These are phyloP conservation scores for Rhodinocichla rosea DNA, from an alignment of 2,113 vertebrate genomes.

Conservation along the genomic window DNA sequence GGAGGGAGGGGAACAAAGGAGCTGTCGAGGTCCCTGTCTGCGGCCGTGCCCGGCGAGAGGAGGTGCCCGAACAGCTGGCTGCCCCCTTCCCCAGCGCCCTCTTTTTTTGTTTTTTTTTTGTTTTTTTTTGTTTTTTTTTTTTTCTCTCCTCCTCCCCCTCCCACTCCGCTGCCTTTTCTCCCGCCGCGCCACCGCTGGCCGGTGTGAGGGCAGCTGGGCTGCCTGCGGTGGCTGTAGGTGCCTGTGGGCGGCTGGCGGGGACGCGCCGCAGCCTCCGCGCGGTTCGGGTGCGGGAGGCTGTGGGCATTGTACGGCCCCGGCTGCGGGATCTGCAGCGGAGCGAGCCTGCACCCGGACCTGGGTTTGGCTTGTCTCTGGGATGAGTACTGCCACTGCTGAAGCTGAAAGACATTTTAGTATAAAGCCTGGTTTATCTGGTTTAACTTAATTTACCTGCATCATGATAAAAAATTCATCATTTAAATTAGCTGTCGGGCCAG, in stretches of 20 bases:
- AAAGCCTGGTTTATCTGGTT: not conserved
- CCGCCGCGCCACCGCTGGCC: not conserved
- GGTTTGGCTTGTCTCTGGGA: not conserved
- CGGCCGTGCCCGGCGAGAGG: not conserved
- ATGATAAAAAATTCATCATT: not conserved
- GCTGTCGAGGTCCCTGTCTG: not conserved
- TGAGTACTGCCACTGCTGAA: not conserved
- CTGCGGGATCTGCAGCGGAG: not conserved
- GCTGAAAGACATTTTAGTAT: not conserved
- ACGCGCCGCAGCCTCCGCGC: not conserved
- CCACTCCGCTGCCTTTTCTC: not conserved
- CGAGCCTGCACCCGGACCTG: not conserved
- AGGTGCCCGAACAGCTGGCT: not conserved
- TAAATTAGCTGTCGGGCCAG: not conserved
- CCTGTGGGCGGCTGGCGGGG: not conserved
- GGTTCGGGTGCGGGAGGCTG: not conserved
- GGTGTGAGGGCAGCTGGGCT: not conserved
- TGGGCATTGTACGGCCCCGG: not conserved
- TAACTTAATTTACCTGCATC: not conserved
- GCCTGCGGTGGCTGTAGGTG: not conserved
- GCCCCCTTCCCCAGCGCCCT: not conserved
- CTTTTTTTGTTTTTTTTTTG: not conserved
- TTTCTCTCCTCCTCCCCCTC: no score
- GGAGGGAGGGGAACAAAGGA: constrained; percentile 22
- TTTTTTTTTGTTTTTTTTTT: no score